A percentile compares a stretch with the other conserved stretches of the same genome.
These are phyloP conservation scores for Trichomalopsis sarcophagae DNA, from an alignment of 1,140 invertebrate species.

Conservation along the genomic window DNA sequence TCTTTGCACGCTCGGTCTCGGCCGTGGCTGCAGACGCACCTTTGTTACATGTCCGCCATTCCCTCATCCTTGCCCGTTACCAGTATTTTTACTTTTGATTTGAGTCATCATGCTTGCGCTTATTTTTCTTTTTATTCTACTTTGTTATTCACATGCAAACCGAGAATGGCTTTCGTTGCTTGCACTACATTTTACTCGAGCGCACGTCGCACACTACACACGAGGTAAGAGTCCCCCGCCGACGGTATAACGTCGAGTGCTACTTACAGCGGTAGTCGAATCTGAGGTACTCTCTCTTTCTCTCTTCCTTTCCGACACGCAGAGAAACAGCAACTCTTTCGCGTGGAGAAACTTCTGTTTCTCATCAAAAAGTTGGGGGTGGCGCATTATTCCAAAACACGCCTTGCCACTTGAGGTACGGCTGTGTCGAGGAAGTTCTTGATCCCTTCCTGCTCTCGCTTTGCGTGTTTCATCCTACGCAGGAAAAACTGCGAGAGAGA, in stretches of 20 bases:
- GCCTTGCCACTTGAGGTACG: conserved; percentile 51
- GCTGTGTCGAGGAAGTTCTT: conserved; percentile 52
- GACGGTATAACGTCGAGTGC: too few species aligned
- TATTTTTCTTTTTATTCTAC: conserved; percentile 10
- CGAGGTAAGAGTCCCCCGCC: not conserved
- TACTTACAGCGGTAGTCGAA: not conserved
- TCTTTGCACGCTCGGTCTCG: conserved; percentile 46
- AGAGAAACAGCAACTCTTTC: conserved; percentile 29
- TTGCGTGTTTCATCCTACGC: conserved; percentile 40
- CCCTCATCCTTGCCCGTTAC: not conserved
- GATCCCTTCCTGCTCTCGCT: conserved; percentile 48
- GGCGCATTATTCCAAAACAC: conserved; percentile 51
- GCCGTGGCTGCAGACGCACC: conserved; percentile 52
- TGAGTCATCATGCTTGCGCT: conserved; percentile 25
- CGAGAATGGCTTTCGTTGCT: not conserved
- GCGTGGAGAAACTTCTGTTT: conserved; percentile 46
- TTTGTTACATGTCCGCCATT: not conserved
- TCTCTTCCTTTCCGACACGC: not conserved
- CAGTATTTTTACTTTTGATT: not conserved
- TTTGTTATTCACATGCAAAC: too few species aligned
- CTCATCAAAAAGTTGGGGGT: conserved; percentile 52
- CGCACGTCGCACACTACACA: not conserved
- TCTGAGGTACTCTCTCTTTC: not conserved
- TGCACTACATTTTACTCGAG: not conserved
- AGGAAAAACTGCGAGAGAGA: conserved; percentile 28